Conservation (phyloP, 2,888 invertebrate species). For the Leucophora obtusa region DNA sequence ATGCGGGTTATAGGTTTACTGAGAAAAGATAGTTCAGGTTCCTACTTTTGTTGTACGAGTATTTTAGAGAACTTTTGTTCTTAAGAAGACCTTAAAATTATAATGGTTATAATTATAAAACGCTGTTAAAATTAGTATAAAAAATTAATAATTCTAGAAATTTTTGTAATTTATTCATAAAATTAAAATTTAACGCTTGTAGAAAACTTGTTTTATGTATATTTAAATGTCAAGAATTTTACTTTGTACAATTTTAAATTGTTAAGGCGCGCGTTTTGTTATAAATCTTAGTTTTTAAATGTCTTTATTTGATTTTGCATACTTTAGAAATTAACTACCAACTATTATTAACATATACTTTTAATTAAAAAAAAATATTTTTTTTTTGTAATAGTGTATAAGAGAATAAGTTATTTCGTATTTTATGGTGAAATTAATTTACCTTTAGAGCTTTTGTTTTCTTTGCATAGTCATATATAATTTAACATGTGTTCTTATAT, state of each 20-base stretch:
- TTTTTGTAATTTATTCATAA: slow-evolving; percentile 8
- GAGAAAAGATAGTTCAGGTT: slow-evolving; percentile 8
- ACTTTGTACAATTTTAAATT: not conserved
- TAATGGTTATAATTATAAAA: not conserved
- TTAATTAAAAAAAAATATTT: slow-evolving; percentile 9
- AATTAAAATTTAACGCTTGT: slow-evolving; percentile 5
- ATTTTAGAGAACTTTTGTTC: not conserved
- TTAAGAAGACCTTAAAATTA: slow-evolving; percentile 7
- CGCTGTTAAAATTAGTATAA: slow-evolving; percentile 28
- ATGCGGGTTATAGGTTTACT: slow-evolving; percentile 27
- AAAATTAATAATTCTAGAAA: slow-evolving; percentile 25
- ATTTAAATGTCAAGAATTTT: slow-evolving; percentile 27
- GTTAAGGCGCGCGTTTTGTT: slow-evolving; percentile 1
- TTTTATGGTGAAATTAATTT: not conserved
- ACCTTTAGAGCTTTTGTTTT: no score
- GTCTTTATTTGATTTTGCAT: slow-evolving; percentile 21
- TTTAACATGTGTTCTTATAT: no score
- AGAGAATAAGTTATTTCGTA: not conserved
- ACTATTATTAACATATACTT: not conserved
- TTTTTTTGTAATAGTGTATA: not conserved
- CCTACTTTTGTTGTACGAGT: no score
- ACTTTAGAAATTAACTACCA: slow-evolving; percentile 3
- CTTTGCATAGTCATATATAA: no score
- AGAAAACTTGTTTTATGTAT: slow-evolving; percentile 33
- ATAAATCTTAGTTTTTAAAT: slow-evolving; percentile 22